A percentile compares a stretch with the other conserved stretches of the same genome.
These are phyloP conservation scores for Scatophagus argus DNA, from an alignment of 2,113 vertebrate species.

Conservation along the genomic window DNA sequence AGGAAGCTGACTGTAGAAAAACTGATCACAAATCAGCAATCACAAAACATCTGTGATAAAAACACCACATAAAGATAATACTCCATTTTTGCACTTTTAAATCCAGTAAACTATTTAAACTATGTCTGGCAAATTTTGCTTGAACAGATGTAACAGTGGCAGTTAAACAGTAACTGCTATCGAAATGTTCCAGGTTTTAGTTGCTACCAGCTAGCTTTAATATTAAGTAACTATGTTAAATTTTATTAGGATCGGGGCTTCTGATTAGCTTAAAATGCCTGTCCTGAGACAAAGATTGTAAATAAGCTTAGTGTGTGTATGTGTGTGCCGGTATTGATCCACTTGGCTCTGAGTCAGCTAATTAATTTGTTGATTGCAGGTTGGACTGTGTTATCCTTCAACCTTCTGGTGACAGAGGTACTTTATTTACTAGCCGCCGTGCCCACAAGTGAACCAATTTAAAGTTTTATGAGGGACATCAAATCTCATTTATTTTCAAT, in stretches of 20 bases:
- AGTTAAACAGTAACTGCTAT: not conserved
- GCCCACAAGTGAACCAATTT: not conserved
- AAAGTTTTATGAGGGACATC: not conserved
- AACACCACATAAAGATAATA: too few species aligned
- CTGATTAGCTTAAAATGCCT: too few species aligned
- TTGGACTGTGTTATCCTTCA: slow-evolving; percentile 3
- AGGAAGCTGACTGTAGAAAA: too few species aligned
- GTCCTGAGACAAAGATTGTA: not conserved
- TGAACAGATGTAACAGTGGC: not conserved
- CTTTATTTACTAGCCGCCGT: not conserved
- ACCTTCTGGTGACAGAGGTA: not conserved
- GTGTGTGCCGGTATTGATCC: not conserved
- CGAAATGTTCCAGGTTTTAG: too few species aligned
- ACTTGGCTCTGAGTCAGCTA: slow-evolving; percentile 9
- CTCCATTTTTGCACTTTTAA: too few species aligned
- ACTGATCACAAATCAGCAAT: too few species aligned
- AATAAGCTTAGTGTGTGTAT: slow-evolving; percentile 4
- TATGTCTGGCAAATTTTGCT: not conserved
- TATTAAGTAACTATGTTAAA: not conserved
- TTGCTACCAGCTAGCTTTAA: not conserved
- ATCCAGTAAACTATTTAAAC: too few species aligned
- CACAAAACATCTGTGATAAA: too few species aligned
- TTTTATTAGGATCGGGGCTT: not conserved
- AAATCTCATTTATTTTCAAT: not conserved
- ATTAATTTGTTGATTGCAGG: slow-evolving; percentile 30